Percentiles rank a stretch among this genome's conserved stretches.
Conservation (phyloP, 2,797 vertebrate species). For the Neomorphus geoffroyi region DNA sequence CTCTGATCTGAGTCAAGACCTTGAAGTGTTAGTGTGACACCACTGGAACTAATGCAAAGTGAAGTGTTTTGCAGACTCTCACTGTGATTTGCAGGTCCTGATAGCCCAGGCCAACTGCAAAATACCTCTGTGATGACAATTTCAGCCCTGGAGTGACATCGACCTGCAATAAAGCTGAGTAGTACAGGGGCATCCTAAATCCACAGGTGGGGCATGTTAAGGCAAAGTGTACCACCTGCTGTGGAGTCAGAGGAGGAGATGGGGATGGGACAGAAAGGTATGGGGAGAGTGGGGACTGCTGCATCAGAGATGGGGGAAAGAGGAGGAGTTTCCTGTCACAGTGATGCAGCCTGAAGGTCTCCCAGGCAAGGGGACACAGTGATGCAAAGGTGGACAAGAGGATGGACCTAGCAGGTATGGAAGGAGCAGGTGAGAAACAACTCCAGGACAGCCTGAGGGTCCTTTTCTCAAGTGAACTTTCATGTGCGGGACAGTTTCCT, state of each 20-base stretch:
- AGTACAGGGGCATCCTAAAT: neutral
- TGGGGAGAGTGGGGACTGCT: neutral
- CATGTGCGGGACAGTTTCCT: neutral
- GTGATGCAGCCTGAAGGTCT: neutral
- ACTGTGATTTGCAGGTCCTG: neutral
- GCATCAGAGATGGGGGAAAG: neutral
- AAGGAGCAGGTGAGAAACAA: neutral
- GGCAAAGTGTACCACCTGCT: neutral
- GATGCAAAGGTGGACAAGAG: neutral
- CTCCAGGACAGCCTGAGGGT: neutral
- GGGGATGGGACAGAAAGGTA: neutral
- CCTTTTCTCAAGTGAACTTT: neutral
- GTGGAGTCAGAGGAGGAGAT: neutral
- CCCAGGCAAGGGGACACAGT: neutral
- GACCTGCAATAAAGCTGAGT: neutral
- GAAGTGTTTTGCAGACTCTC: neutral
- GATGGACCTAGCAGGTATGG: neutral
- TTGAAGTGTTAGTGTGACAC: neutral
- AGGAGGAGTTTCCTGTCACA: neutral
- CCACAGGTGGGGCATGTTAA: neutral
- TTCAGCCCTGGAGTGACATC: neutral
- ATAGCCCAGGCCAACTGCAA: neutral
- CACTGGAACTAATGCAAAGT: neutral
- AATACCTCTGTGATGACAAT: neutral
- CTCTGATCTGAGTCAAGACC: conserved; percentile 14